Evolutionary conservation across 2,888 invertebrate species (phyloP).

Genomic region (Psococerastis gibbosa): DNA sequence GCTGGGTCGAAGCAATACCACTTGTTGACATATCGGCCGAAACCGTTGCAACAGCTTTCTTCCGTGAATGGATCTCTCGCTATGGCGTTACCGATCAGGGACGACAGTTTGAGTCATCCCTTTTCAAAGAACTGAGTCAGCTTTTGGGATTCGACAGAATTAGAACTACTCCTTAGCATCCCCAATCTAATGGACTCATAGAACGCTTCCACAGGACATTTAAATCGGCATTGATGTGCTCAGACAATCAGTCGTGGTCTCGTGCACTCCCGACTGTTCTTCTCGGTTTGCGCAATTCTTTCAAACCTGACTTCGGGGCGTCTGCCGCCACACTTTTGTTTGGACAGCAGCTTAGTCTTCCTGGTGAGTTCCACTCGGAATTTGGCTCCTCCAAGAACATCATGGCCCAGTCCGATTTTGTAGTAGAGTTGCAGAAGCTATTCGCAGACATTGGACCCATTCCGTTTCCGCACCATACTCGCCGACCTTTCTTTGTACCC

Average conservation of each 20-base stretch:
- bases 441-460: background rate
- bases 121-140: slow-evolving; percentile 20
- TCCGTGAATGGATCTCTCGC: slow-evolving; percentile 24
- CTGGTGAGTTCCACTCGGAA: slow-evolving; percentile 20
- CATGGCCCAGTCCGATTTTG: background rate
- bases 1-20: slow-evolving; percentile 25
- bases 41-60: slow-evolving; percentile 22
- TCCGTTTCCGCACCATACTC: background rate
- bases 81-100: slow-evolving; percentile 26
- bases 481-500: background rate
- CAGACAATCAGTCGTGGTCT: slow-evolving; percentile 19
- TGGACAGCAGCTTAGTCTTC: slow-evolving; percentile 20
- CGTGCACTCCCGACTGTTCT: slow-evolving; percentile 21
- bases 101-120: slow-evolving; percentile 22
- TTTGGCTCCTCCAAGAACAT: slow-evolving; percentile 12
- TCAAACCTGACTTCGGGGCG: slow-evolving; percentile 20
- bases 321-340: slow-evolving; percentile 22
- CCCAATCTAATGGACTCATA: slow-evolving; percentile 24
- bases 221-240: slow-evolving; percentile 19
- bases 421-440: background rate
- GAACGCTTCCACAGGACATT: slow-evolving; percentile 25
- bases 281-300: slow-evolving; percentile 20
- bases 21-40: slow-evolving; percentile 23
- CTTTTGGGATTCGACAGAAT: slow-evolving; percentile 17
- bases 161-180: slow-evolving; percentile 22